Percentiles rank a stretch among this genome's conserved stretches.
These are phyloP conservation scores for Rhabdornis inornatus DNA, from an alignment of 2,113 vertebrate species.

Conservation along the genomic window DNA sequence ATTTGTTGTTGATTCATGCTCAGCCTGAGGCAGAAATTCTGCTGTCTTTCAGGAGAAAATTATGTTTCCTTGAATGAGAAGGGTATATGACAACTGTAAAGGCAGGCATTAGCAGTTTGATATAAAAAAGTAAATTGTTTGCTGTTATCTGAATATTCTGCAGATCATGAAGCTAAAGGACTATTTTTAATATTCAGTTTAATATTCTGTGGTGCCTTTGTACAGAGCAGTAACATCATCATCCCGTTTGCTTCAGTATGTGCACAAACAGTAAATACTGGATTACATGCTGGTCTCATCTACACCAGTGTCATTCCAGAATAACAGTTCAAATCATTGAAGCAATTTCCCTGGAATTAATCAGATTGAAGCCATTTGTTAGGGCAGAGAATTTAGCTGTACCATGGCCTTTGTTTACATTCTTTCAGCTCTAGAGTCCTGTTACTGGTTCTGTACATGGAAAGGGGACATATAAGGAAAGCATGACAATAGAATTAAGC, in stretches of 20 bases:
- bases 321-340: background rate
- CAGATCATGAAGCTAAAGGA: background rate
- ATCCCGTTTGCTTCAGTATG: background rate
- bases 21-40: conserved; percentile 69
- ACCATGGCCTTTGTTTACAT: background rate
- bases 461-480: background rate
- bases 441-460: background rate
- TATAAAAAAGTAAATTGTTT: background rate
- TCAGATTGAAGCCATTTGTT: background rate
- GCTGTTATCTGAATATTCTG: background rate
- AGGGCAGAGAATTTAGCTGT: background rate
- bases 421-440: background rate
- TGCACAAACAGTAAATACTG: background rate
- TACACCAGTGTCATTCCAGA: background rate
- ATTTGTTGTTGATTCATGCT: conserved; percentile 75
- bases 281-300: background rate
- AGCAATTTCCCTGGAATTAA: background rate
- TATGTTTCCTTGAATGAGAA: conserved; percentile 59
- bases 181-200: background rate
- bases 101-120: background rate
- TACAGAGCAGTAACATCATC: background rate
- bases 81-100: conserved; percentile 36
- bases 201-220: background rate
- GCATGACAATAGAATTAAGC: background rate
- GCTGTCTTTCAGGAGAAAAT: conserved; percentile 68